These are phyloP conservation scores for Ptilodon capucinus DNA, from an alignment of 2,888 invertebrate genomes.

Conservation along the genomic window DNA sequence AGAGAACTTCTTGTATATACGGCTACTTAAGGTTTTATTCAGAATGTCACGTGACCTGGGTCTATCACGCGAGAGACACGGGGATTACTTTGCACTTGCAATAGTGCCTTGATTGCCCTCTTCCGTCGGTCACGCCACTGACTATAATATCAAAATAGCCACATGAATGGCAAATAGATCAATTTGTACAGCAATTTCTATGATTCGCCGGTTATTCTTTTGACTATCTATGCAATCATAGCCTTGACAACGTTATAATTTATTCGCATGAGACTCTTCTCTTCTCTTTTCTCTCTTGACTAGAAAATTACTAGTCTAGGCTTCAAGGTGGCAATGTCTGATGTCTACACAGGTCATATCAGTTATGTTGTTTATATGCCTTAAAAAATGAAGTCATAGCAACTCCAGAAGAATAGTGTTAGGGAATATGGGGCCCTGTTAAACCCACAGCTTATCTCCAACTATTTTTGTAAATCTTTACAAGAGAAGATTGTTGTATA, in stretches of 20 bases:
- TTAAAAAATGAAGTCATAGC: no score
- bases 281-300: no score
- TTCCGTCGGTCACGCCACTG: constrained; percentile 43
- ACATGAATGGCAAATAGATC: constrained; percentile 39
- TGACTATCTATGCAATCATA: neutral
- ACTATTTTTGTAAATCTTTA: neutral
- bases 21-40: no score
- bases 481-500: neutral
- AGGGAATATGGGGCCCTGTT: no score
- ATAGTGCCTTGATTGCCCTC: constrained; percentile 36
- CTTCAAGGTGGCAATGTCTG: no score
- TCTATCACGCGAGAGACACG: constrained; percentile 24
- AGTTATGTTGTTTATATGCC: no score
- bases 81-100: constrained; percentile 23
- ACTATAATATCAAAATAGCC: constrained; percentile 35
- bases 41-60: constrained; percentile 1
- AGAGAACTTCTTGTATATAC: no score
- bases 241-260: neutral
- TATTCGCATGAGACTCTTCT: neutral
- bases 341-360: no score
- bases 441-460: no score
- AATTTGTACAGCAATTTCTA: constrained; percentile 33
- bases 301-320: no score
- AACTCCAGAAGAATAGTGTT: no score
- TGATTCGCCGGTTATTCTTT: neutral